Conservation (phyloP, 2,113 vertebrate species). For the Prinia subflava region DNA sequence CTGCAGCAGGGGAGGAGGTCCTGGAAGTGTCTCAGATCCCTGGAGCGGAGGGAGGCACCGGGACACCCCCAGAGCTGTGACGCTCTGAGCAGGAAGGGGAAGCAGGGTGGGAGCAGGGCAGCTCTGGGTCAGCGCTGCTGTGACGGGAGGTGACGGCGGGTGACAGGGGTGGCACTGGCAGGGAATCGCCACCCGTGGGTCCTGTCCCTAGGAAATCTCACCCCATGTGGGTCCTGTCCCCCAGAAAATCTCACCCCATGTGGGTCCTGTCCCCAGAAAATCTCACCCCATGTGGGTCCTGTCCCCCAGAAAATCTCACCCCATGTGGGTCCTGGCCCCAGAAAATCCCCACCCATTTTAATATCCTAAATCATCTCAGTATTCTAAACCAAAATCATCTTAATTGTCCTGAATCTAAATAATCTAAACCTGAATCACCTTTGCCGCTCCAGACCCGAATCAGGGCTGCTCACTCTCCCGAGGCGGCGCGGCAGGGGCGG, state of each 20-base stretch:
- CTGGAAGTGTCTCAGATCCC: background rate
- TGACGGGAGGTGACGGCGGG: background rate
- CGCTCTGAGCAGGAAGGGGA: background rate
- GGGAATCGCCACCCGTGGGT: background rate
- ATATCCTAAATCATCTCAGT: too few relatives aligned
- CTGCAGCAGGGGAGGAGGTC: background rate
- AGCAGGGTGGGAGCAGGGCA: rapidly evolving
- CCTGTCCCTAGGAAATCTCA: background rate
- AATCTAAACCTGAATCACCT: background rate
- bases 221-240: too few relatives aligned
- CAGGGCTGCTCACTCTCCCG: background rate
- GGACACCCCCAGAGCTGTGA: rapidly evolving
- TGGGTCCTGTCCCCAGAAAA: too few relatives aligned
- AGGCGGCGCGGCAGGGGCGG: background rate
- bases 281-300: too few relatives aligned
- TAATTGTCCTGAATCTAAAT: background rate
- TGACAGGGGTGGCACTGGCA: background rate
- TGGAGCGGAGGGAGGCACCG: rapidly evolving
- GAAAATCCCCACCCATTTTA: too few relatives aligned
- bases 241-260: too few relatives aligned
- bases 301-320: too few relatives aligned
- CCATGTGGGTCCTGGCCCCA: too few relatives aligned
- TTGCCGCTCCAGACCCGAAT: background rate
- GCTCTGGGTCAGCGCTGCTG: too few relatives aligned
- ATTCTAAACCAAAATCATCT: background rate